Evolutionary conservation across 2,888 invertebrate genomes (phyloP).

Genomic region (Phalera bucephala): DNA sequence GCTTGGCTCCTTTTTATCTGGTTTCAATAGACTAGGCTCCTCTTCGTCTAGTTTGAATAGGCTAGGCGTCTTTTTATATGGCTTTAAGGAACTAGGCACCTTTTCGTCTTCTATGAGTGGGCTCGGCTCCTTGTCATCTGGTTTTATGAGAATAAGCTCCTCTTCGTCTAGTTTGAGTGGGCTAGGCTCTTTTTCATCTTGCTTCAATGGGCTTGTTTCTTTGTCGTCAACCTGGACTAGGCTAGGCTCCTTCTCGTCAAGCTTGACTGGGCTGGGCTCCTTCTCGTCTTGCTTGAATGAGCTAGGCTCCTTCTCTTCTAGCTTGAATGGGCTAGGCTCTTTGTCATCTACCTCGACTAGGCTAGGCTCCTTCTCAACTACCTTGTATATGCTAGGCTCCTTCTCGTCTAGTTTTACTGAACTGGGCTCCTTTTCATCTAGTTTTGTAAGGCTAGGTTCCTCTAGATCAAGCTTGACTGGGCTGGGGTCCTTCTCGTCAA

Average conservation of each 20-base stretch:
- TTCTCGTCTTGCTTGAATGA: slow-evolving; percentile 1
- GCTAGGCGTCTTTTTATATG: neutral
- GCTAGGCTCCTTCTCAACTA: slow-evolving; percentile 6
- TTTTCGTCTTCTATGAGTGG: neutral
- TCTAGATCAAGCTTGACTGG: neutral
- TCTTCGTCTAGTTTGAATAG: neutral
- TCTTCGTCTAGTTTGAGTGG: neutral
- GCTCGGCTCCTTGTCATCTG: neutral
- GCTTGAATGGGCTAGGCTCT: slow-evolving; percentile 2
- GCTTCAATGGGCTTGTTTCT: neutral
- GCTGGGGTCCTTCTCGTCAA: neutral
- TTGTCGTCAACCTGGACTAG: neutral
- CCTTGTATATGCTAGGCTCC: neutral
- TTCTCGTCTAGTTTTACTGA: slow-evolving; percentile 3
- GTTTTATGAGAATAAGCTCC: neutral
- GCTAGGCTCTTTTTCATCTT: slow-evolving; percentile 5
- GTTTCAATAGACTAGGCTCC: slow-evolving; percentile 1
- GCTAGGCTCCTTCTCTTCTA: slow-evolving; percentile 1
- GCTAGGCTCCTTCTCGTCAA: no score
- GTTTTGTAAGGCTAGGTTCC: slow-evolving; percentile 10
- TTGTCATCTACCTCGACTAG: slow-evolving; percentile 5
- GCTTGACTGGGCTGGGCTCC: slow-evolving; percentile 1
- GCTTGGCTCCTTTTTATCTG: slow-evolving; percentile 6
- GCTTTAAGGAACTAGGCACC: slow-evolving; percentile 1
- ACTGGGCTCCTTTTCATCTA: slow-evolving; percentile 1